Percentiles rank a stretch among this genome's conserved stretches.
These are phyloP conservation scores for Bagarius yarrelli DNA, from an alignment of 2,113 vertebrate genomes.

Conservation along the genomic window DNA sequence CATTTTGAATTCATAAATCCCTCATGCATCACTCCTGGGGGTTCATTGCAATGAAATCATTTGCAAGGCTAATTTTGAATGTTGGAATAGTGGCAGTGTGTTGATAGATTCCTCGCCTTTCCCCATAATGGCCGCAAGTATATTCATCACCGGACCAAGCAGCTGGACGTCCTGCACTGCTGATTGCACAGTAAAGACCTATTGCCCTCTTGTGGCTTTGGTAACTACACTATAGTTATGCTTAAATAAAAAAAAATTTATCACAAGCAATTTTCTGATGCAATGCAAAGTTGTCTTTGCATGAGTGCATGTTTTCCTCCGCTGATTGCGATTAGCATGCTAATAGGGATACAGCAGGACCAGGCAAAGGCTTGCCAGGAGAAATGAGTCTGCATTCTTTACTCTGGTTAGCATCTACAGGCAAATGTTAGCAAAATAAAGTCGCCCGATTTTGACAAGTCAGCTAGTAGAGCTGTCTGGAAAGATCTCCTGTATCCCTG, in stretches of 20 bases:
- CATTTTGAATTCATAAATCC: background rate
- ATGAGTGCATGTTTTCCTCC: constrained; percentile 18
- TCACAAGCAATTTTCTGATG: constrained; percentile 12
- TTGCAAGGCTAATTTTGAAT: constrained; percentile 36
- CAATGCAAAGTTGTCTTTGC: constrained; percentile 22
- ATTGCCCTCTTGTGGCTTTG: constrained; percentile 67
- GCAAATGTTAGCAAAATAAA: constrained; percentile 1
- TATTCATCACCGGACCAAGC: constrained; percentile 60
- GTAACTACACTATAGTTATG: background rate
- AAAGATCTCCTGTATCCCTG: background rate
- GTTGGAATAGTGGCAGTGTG: constrained; percentile 42
- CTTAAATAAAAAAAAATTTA: constrained; percentile 3
- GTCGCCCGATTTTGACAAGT: background rate
- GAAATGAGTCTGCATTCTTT: constrained; percentile 10
- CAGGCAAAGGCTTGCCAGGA: background rate
- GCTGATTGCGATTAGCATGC: constrained; percentile 19
- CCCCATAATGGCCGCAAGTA: constrained; percentile 57
- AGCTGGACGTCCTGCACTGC: constrained; percentile 60
- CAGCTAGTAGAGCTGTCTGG: background rate
- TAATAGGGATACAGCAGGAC: background rate
- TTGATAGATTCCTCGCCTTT: constrained; percentile 58
- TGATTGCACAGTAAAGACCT: constrained; percentile 54
- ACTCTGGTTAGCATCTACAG: background rate
- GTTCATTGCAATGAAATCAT: background rate
- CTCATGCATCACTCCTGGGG: background rate